A percentile compares a stretch with the other conserved stretches of the same genome.
phyloP scores from a whole-genome alignment of 2,888 invertebrate species.

The Drosophila paramelanica region DNA sequence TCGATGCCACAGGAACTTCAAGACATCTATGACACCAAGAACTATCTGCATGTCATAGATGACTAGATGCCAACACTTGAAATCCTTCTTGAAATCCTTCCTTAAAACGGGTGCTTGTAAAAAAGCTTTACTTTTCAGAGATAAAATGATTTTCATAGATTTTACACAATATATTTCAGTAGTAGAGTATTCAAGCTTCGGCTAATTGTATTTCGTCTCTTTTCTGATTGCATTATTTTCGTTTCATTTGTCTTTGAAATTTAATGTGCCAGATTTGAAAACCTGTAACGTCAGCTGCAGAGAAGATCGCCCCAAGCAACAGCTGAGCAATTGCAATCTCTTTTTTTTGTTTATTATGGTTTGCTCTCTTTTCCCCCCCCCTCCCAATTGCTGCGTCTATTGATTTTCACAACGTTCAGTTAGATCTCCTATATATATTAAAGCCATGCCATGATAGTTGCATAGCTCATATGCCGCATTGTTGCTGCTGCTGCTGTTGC shows the following conservation, averaged over 20 bases:
- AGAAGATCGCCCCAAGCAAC: conserved; percentile 55
- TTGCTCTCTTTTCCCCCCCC: background rate
- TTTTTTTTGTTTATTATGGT: conserved; percentile 9
- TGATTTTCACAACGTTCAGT: conserved; percentile 59
- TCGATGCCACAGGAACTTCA: background rate
- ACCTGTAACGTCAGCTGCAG: conserved; percentile 72
- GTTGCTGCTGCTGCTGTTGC: conserved; percentile 36
- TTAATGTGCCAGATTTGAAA: conserved; percentile 81
- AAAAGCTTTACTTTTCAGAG: background rate
- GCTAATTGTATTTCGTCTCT: background rate
- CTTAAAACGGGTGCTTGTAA: background rate
- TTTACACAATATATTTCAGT: too few species aligned
- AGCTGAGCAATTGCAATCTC: conserved; percentile 66
- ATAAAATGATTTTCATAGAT: too few species aligned
- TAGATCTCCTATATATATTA: conserved; percentile 26
- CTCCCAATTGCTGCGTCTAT: conserved; percentile 13
- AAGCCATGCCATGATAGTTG: conserved; percentile 49
- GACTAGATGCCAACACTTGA: background rate
- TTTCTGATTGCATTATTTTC: conserved; percentile 64
- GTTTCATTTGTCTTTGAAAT: conserved; percentile 73
- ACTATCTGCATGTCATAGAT: background rate
- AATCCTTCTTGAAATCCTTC: too few species aligned
- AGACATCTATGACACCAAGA: background rate
- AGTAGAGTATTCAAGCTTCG: conserved; percentile 46
- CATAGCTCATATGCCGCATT: conserved; percentile 26